These are phyloP conservation scores for Pyrrhosoma nymphula DNA, from an alignment of 2,888 invertebrate genomes.

Conservation along the genomic window DNA sequence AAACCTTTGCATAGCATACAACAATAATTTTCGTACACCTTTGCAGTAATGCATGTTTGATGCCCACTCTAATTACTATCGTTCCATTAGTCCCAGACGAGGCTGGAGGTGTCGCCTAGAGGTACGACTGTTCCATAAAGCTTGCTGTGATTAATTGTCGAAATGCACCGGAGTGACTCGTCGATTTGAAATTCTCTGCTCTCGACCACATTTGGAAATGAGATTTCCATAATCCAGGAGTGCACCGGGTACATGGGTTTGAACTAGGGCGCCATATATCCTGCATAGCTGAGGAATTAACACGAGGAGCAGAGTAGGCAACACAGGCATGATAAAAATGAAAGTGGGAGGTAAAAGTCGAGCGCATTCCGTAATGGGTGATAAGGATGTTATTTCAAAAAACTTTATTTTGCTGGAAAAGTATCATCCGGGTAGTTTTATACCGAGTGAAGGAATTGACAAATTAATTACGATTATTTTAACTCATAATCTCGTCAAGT, in stretches of 20 bases:
- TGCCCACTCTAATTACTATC: not conserved
- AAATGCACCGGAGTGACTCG: not conserved
- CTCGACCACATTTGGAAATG: not conserved
- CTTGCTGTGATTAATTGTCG: not conserved
- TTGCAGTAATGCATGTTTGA: not conserved
- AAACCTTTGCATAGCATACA: not conserved
- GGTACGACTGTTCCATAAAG: not conserved
- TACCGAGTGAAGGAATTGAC: too few relatives aligned
- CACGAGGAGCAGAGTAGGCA: not conserved
- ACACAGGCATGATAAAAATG: not conserved
- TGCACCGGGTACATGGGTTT: not conserved
- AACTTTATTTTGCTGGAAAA: too few relatives aligned
- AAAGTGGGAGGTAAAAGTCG: too few relatives aligned
- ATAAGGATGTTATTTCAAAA: too few relatives aligned
- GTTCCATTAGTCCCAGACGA: not conserved
- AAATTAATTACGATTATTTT: too few relatives aligned
- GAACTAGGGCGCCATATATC: not conserved
- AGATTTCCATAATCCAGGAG: not conserved
- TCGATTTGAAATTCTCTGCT: not conserved
- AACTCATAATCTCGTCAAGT: too few relatives aligned
- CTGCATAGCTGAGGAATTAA: not conserved
- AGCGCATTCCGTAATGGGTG: too few relatives aligned
- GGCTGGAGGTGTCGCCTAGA: not conserved
- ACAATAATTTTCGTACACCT: not conserved
- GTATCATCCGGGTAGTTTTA: too few relatives aligned